Base-by-base conservation (phyloP, 2,797 vertebrate genomes). In the Pterois miles region DNA sequence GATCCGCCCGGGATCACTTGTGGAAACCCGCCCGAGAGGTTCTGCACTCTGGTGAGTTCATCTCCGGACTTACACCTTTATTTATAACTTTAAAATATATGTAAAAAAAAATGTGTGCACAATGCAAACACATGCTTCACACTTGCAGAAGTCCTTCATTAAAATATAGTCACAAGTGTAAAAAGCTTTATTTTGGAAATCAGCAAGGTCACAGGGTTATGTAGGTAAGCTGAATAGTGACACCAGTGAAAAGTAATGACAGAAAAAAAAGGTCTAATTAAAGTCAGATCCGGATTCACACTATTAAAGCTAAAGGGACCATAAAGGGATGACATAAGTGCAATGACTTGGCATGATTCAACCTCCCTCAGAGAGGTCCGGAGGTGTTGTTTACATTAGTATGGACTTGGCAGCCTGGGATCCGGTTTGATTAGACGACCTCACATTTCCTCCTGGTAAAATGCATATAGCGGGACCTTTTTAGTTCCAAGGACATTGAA, bases 1-100 rank as follows among this genome's bases (percentile, higher is more conserved):
- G 98, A 99, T 14, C 98, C 98, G 0, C 91, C 95, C 0, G 97
- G 97, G 74, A 97, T 99, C 92, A 99, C 98, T 0, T 99, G 98
- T 2, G 98, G 98, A 50, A 96, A 98, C 82, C 98, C 98, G 0
- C 97, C 97, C 0, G 98, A 99, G 94, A 96, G 96, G 76, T 99
- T 99, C 95, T 99, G 98, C 94, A 98, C 98, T n/a, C 96, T 99
- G 50, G 98, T 99, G 93, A 98, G 98, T 91, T 72, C 13, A 71
- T 38, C 33, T 50, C 36, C 0, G 29, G 23, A 65, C 25, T 67
- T 23, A 25, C 2, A 34, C 8, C 46, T 20, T 25, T 11, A 14
- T 10, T 27, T 25, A 22, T 43, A 31, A 62, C 54, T 67, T 78
- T n/a, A 7, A 70, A 56, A 67, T 54, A 10, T 13, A 10, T 57